Conservation (phyloP, 2,113 vertebrate genomes). For the Amia ocellicauda region DNA sequence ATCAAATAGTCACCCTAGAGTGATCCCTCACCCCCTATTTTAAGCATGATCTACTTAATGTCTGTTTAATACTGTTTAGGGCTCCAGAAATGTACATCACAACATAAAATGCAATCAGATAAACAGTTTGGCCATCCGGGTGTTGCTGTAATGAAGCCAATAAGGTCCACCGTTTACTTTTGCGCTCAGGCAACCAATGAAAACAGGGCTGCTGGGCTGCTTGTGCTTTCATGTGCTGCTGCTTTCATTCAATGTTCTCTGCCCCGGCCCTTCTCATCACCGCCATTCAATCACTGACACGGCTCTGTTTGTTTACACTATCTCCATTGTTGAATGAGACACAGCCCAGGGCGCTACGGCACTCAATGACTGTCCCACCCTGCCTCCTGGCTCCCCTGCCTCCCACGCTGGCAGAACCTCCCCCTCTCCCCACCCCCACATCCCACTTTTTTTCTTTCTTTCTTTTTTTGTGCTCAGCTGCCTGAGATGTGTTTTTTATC, state of each 20-base stretch:
- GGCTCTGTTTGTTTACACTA: conserved; percentile 64
- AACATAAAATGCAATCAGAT: conserved; percentile 33
- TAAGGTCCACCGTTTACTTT: conserved; percentile 53
- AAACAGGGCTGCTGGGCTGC: conserved; percentile 49
- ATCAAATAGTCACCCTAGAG: no score
- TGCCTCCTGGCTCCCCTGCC: conserved; percentile 7
- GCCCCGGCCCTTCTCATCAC: conserved; percentile 54
- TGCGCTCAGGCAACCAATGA: conserved; percentile 45
- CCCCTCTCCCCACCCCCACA: not conserved
- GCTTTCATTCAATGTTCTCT: conserved; percentile 33
- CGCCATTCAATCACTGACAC: conserved; percentile 59
- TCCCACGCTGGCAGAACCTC: conserved; percentile 8
- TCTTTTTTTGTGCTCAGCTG: conserved; percentile 56
- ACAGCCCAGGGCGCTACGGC: conserved; percentile 53
- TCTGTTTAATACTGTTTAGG: conserved; percentile 46
- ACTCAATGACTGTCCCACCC: conserved; percentile 44
- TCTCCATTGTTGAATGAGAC: conserved; percentile 58
- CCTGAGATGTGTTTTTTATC: not conserved
- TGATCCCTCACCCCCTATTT: no score
- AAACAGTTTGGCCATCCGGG: conserved; percentile 32
- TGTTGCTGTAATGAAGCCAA: conserved; percentile 48
- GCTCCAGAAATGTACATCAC: conserved; percentile 45
- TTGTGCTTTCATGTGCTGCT: conserved; percentile 49
- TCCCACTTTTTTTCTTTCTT: conserved; percentile 33
- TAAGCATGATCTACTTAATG: no score